phyloP scores from a whole-genome alignment of 2,888 invertebrate genomes.

The Eristalis pertinax region DNA sequence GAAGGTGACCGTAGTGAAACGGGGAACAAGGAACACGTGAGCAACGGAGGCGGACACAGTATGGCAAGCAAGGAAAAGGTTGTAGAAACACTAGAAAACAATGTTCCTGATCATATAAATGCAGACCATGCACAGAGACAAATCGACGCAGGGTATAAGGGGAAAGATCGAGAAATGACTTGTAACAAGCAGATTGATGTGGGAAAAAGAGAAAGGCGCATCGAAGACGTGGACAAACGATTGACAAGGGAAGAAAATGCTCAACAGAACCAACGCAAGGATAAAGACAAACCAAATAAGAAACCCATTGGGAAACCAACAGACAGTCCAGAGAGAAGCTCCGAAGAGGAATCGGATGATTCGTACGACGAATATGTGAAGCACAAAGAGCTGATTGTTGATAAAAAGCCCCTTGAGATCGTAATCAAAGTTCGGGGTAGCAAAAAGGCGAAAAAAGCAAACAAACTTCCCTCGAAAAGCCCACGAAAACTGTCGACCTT shows the following conservation, averaged over 20 bases:
- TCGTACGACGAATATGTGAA: constrained; percentile 29
- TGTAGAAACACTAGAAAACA: neutral
- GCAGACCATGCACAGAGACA: neutral
- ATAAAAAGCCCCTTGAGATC: constrained; percentile 75
- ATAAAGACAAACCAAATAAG: neutral
- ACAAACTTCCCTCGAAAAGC: constrained; percentile 66
- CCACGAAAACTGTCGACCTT: constrained; percentile 73
- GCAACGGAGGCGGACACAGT: neutral
- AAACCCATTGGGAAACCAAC: neutral
- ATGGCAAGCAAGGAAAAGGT: neutral
- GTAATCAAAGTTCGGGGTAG: constrained; percentile 77
- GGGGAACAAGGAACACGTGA: no score
- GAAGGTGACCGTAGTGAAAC: neutral
- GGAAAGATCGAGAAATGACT: neutral
- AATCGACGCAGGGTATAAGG: neutral
- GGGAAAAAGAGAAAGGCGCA: neutral
- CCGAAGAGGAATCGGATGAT: constrained; percentile 23
- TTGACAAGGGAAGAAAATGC: neutral
- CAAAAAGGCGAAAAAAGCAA: constrained; percentile 73
- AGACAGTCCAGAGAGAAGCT: constrained; percentile 5
- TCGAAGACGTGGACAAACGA: neutral
- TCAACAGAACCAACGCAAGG: neutral
- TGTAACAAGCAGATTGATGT: neutral
- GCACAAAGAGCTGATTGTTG: constrained; percentile 6
- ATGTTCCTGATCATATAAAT: neutral